Evolutionary conservation across 2,888 invertebrate species (phyloP), one percentile per base, ranked within the genome.

Genomic region (Trachelus troglodyta): DNA sequence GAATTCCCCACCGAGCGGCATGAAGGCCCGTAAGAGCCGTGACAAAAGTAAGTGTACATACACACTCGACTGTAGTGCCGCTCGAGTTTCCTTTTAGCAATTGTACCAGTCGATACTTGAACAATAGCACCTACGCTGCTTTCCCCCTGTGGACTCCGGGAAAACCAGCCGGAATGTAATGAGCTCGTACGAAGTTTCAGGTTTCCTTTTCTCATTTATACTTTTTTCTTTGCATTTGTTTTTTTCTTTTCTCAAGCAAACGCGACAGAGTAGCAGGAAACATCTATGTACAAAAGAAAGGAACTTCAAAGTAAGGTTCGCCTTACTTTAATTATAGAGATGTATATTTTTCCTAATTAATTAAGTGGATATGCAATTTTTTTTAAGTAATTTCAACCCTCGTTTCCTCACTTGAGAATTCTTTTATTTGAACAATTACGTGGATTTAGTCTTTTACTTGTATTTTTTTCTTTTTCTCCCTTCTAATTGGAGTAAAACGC

Each of bases 11-110:
- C 56, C 56, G 56, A 34, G 71, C 71, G 71, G 81, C 71, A 88
- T 87, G 86, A 87, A 88, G 82, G 83, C 87, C 76, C 86, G 86
- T 73, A 90, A 90, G 86, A 86, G 86, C 76, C 90, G 90, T 69
- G 90, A 90, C 77, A 90, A 90, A 87, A 88, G 90, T 90, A 87
- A 90, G 90, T 90, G 37, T 34, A 79, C 76, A 81, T 80, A 75
- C 74, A 80, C 75, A 80, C 79, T 78, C 79, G 86, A 88, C 87
- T 85, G 88, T 89, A 89, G 85, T 87, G 86, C 86, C 71, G 71
- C 71, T 71, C 71, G 71, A 71, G 71, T 82, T 84, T 81, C 80
- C 83, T 84, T 84, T 80, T 84, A 85, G 79, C 79, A 76, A 81
- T 80, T 83, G 83, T 85, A 83, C 84, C 84, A 85, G 85, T 84